Conservation (phyloP, 2,888 invertebrate genomes). For the Silvanus unidentatus region DNA sequence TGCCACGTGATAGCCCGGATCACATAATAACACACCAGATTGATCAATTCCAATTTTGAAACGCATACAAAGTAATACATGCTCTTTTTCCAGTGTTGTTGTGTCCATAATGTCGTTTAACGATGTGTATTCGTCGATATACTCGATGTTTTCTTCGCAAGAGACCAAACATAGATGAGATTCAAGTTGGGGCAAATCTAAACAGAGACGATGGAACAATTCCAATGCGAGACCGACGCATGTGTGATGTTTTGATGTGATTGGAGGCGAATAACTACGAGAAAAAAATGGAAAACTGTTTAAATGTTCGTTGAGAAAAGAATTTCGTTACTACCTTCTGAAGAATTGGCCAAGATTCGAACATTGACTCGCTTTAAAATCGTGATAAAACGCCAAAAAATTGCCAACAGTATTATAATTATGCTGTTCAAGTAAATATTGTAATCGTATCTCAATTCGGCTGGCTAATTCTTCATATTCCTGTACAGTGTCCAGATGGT, state of each 20-base stretch:
- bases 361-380: constrained; percentile 58
- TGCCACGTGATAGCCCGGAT: constrained; percentile 88
- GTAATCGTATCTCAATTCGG: constrained; percentile 72
- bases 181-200: constrained; percentile 56
- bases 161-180: constrained; percentile 69
- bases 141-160: constrained; percentile 78
- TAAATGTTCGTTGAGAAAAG: background rate
- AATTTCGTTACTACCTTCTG: constrained; percentile 26
- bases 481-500: constrained; percentile 50
- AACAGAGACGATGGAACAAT: constrained; percentile 60
- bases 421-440: constrained; percentile 73
- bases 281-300: constrained; percentile 4
- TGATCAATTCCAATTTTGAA: constrained; percentile 64
- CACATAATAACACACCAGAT: constrained; percentile 71
- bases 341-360: constrained; percentile 66
- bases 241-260: constrained; percentile 73
- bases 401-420: constrained; percentile 88
- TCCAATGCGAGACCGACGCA: constrained; percentile 86
- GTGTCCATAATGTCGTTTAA: constrained; percentile 55
- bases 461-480: constrained; percentile 76
- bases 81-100: constrained; percentile 74
- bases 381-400: constrained; percentile 64
- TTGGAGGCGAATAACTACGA: constrained; percentile 65
- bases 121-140: constrained; percentile 55
- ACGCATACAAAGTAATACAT: constrained; percentile 74